Evolutionary conservation across 2,113 vertebrate species (phyloP).

Genomic region (Girardinichthys multiradiatus): DNA sequence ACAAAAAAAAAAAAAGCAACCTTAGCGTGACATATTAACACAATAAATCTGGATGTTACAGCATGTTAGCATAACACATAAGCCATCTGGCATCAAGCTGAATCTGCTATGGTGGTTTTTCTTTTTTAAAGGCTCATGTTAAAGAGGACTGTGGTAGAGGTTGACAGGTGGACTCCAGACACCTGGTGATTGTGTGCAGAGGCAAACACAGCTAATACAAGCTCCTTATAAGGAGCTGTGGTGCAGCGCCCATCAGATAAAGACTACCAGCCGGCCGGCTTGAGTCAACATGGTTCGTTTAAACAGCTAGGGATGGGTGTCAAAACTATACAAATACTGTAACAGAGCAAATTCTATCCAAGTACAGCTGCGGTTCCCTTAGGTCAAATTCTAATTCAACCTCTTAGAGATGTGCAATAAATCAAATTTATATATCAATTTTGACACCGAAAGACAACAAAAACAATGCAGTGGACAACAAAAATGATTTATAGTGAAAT

Average conservation of each 20-base stretch:
- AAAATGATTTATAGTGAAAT: neutral
- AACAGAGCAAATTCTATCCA: neutral
- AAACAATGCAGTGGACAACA: neutral
- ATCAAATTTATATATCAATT: neutral
- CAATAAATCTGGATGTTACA: slow-evolving; percentile 59
- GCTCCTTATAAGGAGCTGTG: slow-evolving; percentile 63
- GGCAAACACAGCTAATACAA: slow-evolving; percentile 29
- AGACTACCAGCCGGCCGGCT: slow-evolving; percentile 29
- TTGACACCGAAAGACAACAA: neutral
- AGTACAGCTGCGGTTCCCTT: neutral
- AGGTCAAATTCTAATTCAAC: neutral
- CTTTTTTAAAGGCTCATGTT: slow-evolving; percentile 45
- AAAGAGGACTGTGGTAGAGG: slow-evolving; percentile 49
- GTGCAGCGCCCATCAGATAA: slow-evolving; percentile 15
- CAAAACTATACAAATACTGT: neutral
- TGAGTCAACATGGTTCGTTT: slow-evolving; percentile 38
- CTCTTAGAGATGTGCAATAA: neutral
- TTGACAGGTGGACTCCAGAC: slow-evolving; percentile 71
- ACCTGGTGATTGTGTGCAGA: slow-evolving; percentile 71
- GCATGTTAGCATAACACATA: slow-evolving; percentile 55
- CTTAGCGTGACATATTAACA: slow-evolving; percentile 57
- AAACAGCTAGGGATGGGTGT: slow-evolving; percentile 49
- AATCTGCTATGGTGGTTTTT: slow-evolving; percentile 43
- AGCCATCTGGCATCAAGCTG: slow-evolving; percentile 39
- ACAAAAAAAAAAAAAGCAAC: slow-evolving; percentile 29